Evolutionary conservation across 2,888 invertebrate genomes (phyloP), one percentile per base, ranked within the genome.

Genomic region (Allophyes oxyacanthae): DNA sequence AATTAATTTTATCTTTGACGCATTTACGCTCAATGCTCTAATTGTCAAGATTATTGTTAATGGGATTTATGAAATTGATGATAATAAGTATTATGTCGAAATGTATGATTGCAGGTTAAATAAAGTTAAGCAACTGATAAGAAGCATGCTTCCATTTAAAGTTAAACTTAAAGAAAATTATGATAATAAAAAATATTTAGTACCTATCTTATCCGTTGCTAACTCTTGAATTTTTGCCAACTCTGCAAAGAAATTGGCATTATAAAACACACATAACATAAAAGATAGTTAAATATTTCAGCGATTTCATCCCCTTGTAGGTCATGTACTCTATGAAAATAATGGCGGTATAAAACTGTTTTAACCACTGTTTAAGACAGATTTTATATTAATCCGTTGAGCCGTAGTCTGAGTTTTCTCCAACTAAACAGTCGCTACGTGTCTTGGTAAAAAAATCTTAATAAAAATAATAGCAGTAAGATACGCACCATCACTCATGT

Each of bases 401-500:
- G 20, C 2, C 20, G 4, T 3, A 2, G 4, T 20, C 20, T 20
- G 20, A 20, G 4, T 4, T 4, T 20, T 20, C 4, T 20, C 20
- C 20, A 20, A 20, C 2, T 20, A 20, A 20, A 3, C 2, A 4
- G 20, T 3, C 20, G 20, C 20, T 3, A 20, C 20, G 4, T 20
- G 2, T 20, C 4, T 20, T 20, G 2, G 20, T 20, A 20, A 20
- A 3, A 20, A 3, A n/a, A n/a, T n/a, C n/a, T n/a, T n/a, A n/a
- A n/a, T n/a, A n/a, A n/a, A n/a, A 34, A 11, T 28, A 32, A 9
- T 9, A 15, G 1, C 0, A 55, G 3, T 15, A 30, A 42, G 20
- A 53, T 46, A 87, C 94, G 90, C 84, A 97, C 97, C 97, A 82
- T 97, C 97, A 68, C 96, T 96, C 86, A 95, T 95, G 77, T 97